These are phyloP conservation scores for Pomacea canaliculata DNA, from an alignment of 2,888 invertebrate species.

Conservation along the genomic window DNA sequence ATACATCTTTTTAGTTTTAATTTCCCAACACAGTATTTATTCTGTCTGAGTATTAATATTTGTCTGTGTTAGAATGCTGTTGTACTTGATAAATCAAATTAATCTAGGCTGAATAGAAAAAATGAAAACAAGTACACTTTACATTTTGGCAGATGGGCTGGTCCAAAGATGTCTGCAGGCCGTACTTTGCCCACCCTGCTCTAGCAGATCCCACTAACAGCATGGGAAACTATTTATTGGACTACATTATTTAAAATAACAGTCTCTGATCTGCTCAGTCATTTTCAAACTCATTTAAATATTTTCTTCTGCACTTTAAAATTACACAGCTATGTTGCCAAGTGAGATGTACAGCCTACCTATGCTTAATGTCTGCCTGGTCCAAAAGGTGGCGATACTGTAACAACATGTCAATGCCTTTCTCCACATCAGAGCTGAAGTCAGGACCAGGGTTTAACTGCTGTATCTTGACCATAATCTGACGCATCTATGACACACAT, in stretches of 20 bases:
- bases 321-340: background rate
- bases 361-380: conserved; percentile 89
- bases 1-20: no score
- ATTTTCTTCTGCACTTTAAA: background rate
- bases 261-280: background rate
- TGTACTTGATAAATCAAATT: no score
- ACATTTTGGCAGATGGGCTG: background rate
- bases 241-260: background rate
- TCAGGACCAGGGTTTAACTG: conserved; percentile 72
- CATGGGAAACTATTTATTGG: no score
- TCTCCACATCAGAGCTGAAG: conserved; percentile 82
- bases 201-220: no score
- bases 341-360: conserved; percentile 62
- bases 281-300: background rate
- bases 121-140: background rate
- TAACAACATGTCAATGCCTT: conserved; percentile 86
- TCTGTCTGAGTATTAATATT: no score
- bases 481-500: conserved; percentile 47
- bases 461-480: conserved; percentile 54
- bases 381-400: conserved; percentile 88
- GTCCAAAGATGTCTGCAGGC: no score
- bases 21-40: no score
- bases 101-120: conserved; percentile 1
- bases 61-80: no score
- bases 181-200: no score